phyloP scores from a whole-genome alignment of 2,888 invertebrate genomes.

The Prosapia bicincta region DNA sequence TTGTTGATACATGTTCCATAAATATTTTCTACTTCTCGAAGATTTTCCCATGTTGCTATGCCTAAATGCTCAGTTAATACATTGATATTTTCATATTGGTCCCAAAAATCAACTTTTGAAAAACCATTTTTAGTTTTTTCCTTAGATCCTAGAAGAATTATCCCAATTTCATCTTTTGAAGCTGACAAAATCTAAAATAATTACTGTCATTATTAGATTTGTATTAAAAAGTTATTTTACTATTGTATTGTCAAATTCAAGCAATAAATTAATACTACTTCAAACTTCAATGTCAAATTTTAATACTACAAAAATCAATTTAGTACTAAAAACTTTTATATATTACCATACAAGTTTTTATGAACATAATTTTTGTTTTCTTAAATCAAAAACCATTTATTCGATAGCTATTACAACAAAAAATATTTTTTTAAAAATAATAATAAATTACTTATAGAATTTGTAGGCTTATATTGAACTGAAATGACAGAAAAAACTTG shows the following conservation, averaged over 20 bases:
- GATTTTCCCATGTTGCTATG: not conserved
- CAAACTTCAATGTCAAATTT: not conserved
- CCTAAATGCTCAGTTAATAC: not conserved
- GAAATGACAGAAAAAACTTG: too few relatives aligned
- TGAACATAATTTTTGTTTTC: not conserved
- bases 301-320: not conserved
- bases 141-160: not conserved
- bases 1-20: not conserved
- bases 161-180: not conserved
- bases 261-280: too few relatives aligned
- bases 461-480: too few relatives aligned
- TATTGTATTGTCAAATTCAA: too few relatives aligned
- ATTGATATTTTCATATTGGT: not conserved
- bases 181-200: not conserved
- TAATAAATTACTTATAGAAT: too few relatives aligned
- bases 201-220: not conserved
- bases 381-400: too few relatives aligned
- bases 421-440: too few relatives aligned
- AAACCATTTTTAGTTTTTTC: not conserved
- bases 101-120: not conserved
- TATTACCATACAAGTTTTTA: not conserved
- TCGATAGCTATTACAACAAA: too few relatives aligned
- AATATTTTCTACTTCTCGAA: not conserved
- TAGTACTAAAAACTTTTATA: not conserved
- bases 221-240: too few relatives aligned